Base-by-base conservation (phyloP, 1,140 invertebrate genomes). In the Adoxophyes honmai region DNA sequence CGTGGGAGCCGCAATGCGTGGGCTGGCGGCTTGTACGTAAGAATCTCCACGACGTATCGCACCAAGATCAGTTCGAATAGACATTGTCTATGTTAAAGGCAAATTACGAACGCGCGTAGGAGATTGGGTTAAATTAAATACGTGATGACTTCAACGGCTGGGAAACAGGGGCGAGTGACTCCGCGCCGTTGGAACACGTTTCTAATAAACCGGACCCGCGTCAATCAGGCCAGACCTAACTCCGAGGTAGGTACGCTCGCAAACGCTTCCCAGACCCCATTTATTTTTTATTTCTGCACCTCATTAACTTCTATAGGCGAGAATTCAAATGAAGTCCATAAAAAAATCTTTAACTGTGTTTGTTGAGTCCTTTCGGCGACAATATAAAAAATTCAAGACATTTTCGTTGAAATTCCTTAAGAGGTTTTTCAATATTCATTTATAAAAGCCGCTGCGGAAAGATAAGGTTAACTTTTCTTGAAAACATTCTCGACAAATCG, bases 381-480 rank as follows among this genome's bases (percentile, higher is more conserved):
- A 28, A 48, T 48, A 28, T 48, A 48, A 48, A 48, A 48, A 48
- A 48, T 44, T 44, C 15, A 48, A 48, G 39, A 44, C 16, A 44
- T 44, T 44, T 44, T 48, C 18, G 18, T 21, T 18, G 5, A 33
- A 33, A 48, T 48, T 48, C 11, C 16, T 48, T 28, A 14, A 28
- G 18, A 48, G 42, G 21, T 48, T 48, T 48, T 48, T 48, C 42
- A 48, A 48, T 48, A 48, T 48, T 48, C 42, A 48, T 48, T 48
- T 48, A 33, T 13, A 33, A 48, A 48, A 21, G 39, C 39, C 39
- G 42, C 11, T 3, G n/a, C 11, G 42, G 21, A 28, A 48, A 48
- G 42, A 48, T 48, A 21, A 21, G 16, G 42, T 48, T 48, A 33
- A 48, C 42, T 48, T 48, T 44, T 33, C 42, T 21, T 28, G 34